These are phyloP conservation scores for Protaetia brevitarsis DNA, from an alignment of 1,140 invertebrate species.

Conservation along the genomic window DNA sequence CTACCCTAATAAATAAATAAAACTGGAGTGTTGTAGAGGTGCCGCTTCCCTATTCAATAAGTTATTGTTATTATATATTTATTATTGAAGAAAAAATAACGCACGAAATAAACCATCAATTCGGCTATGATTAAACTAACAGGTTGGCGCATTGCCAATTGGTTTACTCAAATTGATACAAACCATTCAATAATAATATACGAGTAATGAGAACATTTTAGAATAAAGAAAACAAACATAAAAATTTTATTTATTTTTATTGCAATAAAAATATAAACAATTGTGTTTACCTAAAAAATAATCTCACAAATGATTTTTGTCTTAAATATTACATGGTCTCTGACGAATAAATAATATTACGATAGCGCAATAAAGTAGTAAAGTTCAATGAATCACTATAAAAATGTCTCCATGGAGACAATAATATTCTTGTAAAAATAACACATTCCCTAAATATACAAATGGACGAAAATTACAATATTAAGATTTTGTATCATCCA, in stretches of 20 bases:
- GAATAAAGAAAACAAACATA: background rate
- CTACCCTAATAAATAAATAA: no score
- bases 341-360: conserved; percentile 17
- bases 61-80: no score
- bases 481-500: conserved; percentile 2
- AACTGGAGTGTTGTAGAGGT: no score
- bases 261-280: conserved; percentile 25
- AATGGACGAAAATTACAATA: conserved; percentile 25
- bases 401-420: conserved; percentile 20
- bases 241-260: conserved; percentile 19
- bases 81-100: no score
- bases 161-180: no score
- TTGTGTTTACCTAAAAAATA: conserved; percentile 21
- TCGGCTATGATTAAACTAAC: no score
- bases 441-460: conserved; percentile 11
- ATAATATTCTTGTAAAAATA: conserved; percentile 24
- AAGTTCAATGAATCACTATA: conserved; percentile 16
- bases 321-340: background rate
- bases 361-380: background rate
- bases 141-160: no score
- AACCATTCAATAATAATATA: background rate
- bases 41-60: no score
- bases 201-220: no score
- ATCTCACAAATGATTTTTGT: conserved; percentile 16
- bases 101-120: no score